Base-by-base conservation (phyloP, 2,797 vertebrate genomes). In the Philypnodon macrostomus region DNA sequence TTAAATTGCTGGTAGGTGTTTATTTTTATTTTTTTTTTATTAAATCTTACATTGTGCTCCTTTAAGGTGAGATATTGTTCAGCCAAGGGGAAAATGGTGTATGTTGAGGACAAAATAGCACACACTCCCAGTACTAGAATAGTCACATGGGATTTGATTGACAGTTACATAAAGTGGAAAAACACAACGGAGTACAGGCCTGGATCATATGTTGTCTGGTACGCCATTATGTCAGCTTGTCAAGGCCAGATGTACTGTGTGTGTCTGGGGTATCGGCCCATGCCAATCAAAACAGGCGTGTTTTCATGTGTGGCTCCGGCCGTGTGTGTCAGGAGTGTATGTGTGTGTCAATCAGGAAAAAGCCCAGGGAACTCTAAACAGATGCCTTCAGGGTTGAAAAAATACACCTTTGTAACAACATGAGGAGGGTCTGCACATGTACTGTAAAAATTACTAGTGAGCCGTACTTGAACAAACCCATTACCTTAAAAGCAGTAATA, bases 131-230 rank as follows among this genome's bases (percentile, higher is more conserved):
- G n/a, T n/a, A 32, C n/a, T 12, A 13, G 39, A 16, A 3, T 13
- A 2, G 23, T 42, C 40, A 44, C 40, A 30, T 30, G 26, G 26
- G 15, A n/a, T 29, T 33, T 45, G 39, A 63, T 32, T 45, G 47
- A 53, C 58, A 47, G 14, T 17, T 49, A 46, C 57, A 55, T 21
- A 58, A 47, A 58, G 32, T 21, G 39, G 34, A 53, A 45, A 68
- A 46, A 63, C 24, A 46, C 59, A 49, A 32, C 21, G 27, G 46
- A 21, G 21, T 58, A 40, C 48, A 56, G 62, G 34, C 39, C 34
- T 45, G 60, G 49, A 61, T 56, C 46, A 34, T 55, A 45, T 64
- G 34, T 40, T 72, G 59, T 60, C 56, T 60, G 47, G 23, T 70
- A 50, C 57, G 58, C 51, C 46, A 52, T 58, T 56, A 62, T 62